Percentiles rank a stretch among this genome's conserved stretches.
These are phyloP conservation scores for Tauraco hartlaubi DNA, from an alignment of 2,797 vertebrate genomes.

Conservation along the genomic window DNA sequence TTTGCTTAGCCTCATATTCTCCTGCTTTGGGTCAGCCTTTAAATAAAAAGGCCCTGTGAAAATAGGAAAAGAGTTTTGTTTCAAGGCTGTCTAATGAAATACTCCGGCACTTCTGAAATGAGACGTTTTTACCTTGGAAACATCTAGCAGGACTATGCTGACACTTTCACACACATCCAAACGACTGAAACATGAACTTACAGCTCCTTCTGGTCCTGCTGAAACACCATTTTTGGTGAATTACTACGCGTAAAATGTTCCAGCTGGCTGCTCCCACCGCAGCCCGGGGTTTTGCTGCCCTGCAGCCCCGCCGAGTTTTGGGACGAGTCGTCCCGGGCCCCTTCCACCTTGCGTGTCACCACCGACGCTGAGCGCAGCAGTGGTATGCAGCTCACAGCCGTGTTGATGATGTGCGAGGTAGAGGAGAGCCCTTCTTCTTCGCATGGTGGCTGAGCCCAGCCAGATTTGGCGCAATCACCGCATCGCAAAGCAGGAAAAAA, in stretches of 20 bases:
- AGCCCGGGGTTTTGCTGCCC: not conserved
- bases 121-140: constrained; percentile 35
- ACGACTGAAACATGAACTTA: constrained; percentile 39
- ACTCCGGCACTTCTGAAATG: constrained; percentile 24
- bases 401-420: not conserved
- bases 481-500: not conserved
- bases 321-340: not conserved
- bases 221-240: constrained; percentile 21
- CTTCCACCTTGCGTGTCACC: not conserved
- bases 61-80: constrained; percentile 28
- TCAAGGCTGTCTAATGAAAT: constrained; percentile 54
- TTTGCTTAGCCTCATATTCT: not conserved
- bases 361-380: not conserved
- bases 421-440: not conserved
- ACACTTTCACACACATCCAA: constrained; percentile 20
- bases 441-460: not conserved
- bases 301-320: not conserved
- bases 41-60: not conserved
- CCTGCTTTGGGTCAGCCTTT: not conserved
- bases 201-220: not conserved
- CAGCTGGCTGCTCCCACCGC: not conserved
- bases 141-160: constrained; percentile 13
- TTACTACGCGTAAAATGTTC: not conserved
- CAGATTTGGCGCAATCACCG: accelerated
- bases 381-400: not conserved